Evolutionary conservation across 2,797 vertebrate genomes (phyloP).

Genomic region (Darevskia nairensis): DNA sequence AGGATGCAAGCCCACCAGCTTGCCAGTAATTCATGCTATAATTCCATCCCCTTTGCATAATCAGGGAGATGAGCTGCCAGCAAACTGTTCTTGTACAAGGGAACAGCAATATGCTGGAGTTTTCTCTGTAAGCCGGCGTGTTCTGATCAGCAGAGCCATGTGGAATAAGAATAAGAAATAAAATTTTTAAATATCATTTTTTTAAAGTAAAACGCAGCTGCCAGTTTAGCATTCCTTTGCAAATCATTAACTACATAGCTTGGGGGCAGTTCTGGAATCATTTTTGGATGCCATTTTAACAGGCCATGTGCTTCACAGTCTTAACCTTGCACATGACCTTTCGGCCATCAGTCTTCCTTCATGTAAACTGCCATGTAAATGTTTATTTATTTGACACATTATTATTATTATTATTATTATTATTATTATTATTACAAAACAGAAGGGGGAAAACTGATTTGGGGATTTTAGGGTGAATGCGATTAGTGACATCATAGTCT

Average conservation of each 20-base stretch:
- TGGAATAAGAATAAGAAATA: conserved; percentile 27
- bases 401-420: no score
- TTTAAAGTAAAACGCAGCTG: not conserved
- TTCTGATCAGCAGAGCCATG: conserved; percentile 55
- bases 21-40: conserved; percentile 73
- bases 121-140: conserved; percentile 57
- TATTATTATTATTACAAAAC: no score
- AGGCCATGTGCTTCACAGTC: not conserved
- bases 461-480: no score
- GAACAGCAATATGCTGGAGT: conserved; percentile 51
- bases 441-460: no score
- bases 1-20: conserved; percentile 64
- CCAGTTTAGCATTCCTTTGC: conserved; percentile 14
- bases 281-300: not conserved
- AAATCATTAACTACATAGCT: conserved; percentile 21
- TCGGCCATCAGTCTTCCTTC: not conserved
- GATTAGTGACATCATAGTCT: no score
- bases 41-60: conserved; percentile 78
- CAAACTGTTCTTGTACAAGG: conserved; percentile 60
- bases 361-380: not conserved
- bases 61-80: conserved; percentile 72
- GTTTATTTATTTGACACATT: not conserved
- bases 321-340: not conserved
- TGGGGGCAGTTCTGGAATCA: not conserved
- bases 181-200: conserved; percentile 24